Base-by-base conservation (phyloP, 2,113 vertebrate species). In the Capreolus pygargus region DNA sequence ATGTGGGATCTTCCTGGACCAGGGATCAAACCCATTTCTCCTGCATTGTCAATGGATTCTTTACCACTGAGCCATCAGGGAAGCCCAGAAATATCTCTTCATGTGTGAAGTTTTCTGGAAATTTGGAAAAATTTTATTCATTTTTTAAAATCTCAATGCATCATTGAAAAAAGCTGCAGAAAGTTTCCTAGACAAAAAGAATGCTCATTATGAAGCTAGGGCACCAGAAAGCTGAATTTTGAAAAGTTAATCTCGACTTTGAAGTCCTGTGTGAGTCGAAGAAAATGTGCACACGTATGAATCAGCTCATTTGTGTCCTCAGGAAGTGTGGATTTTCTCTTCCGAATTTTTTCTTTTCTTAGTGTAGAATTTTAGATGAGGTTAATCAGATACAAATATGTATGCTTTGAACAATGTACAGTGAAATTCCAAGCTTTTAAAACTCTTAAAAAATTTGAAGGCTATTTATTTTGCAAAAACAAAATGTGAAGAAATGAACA, bases 341-440 rank as follows among this genome's bases (percentile, higher is more conserved):
- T 54, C 78, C 57, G 15, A 85, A 25, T 91, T 50, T 33, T 57
- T 58, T 90, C 17, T 30, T 16, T n/a, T 11, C 50, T n/a, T 54
- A 25, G 12, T 78, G 5, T 82, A n/a, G 25, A 85, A 89, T 86
- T 96, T 86, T 84, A 84, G 84, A 47, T n/a, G 84, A 89, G 36
- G 13, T 43, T 83, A 76, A 52, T 86, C 43, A 93, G 43, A 74
- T 84, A 81, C 5, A 43, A 96, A 89, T 9, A 7, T 90, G 45
- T 61, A 36, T 47, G 21, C 89, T 45, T 85, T 55, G 39, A 95
- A 91, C 17, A 45, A 45, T 13, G 17, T 82, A 39, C 13, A 33
- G n/a, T 89, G 81, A 90, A 78, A 92, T 60, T n/a, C 30, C 25
- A 91, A 86, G 28, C 47, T 95, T 96, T 81, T 88, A 36, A 94